Conservation (phyloP, 1,140 invertebrate genomes). For the Oryctes rhinoceros region DNA sequence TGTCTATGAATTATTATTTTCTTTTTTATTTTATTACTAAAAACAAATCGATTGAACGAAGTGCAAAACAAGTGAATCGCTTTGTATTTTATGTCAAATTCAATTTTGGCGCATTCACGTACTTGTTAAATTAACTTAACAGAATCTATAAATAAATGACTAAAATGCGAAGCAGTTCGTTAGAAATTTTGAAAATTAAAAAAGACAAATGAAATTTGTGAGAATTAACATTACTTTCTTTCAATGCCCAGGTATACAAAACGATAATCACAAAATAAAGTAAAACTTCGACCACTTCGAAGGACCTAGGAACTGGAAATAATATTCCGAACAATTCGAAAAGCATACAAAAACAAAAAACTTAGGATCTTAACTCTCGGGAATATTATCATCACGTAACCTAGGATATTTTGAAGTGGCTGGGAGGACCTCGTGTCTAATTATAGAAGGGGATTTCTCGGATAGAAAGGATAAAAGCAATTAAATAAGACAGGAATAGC, state of each 20-base stretch:
- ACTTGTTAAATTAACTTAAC: too few species aligned
- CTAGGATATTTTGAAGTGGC: conserved; percentile 33
- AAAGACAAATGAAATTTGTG: not conserved
- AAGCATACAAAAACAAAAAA: not conserved
- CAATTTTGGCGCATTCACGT: too few species aligned
- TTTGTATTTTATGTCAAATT: too few species aligned
- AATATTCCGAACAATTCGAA: conserved; percentile 25
- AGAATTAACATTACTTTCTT: conserved; percentile 27
- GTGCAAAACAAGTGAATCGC: too few species aligned
- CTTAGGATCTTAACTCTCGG: not conserved
- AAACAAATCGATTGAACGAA: too few species aligned
- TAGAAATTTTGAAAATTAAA: not conserved
- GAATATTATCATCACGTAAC: conserved; percentile 26
- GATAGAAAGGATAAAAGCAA: not conserved
- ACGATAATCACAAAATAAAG: conserved; percentile 7
- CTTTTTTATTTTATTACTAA: not conserved
- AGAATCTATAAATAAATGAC: too few species aligned
- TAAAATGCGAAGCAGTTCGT: not conserved
- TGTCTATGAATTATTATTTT: conserved; percentile 1
- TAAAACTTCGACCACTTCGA: conserved; percentile 15
- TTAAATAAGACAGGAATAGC: not conserved
- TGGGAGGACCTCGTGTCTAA: not conserved
- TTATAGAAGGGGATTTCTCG: not conserved
- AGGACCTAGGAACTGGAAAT: conserved; percentile 29
- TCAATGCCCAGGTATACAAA: conserved; percentile 36